Percentiles rank a stretch among this genome's conserved stretches.
Conservation (phyloP, 37 sponge, comb jelly and placozoan genomes). For the Hormiphora californensis region DNA sequence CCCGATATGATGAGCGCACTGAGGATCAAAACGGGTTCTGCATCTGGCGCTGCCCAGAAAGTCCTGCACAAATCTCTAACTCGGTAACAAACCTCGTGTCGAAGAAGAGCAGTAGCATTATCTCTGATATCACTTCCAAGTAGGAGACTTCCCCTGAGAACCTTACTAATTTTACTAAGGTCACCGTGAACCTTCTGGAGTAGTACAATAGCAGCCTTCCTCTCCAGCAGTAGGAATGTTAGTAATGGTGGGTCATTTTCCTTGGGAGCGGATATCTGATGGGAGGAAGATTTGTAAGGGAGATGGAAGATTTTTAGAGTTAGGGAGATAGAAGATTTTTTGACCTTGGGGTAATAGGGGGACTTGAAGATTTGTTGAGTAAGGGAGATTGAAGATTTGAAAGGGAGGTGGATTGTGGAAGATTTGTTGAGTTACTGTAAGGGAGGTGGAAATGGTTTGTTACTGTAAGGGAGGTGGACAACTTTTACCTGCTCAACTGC, state of each 20-base stretch:
- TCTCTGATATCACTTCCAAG: slow-evolving; percentile 67
- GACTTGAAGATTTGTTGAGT: too few relatives aligned
- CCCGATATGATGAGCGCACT: neutral
- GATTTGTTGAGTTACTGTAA: neutral
- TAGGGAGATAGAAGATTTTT: too few relatives aligned
- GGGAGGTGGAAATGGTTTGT: neutral
- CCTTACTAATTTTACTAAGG: slow-evolving; percentile 72
- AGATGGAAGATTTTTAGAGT: too few relatives aligned
- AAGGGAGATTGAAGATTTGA: too few relatives aligned
- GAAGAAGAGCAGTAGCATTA: slow-evolving; percentile 67
- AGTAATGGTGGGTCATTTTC: slow-evolving; percentile 19
- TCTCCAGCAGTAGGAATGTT: slow-evolving; percentile 23
- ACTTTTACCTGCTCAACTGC: neutral
- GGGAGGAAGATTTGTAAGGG: too few relatives aligned
- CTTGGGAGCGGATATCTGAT: neutral
- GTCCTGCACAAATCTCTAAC: neutral
- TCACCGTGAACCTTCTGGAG: slow-evolving; percentile 66
- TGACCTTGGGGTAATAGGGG: too few relatives aligned
- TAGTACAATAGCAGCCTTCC: neutral
- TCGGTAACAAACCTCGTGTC: slow-evolving; percentile 62
- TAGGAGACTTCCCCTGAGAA: slow-evolving; percentile 71
- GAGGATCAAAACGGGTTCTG: neutral
- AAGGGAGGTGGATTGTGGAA: neutral
- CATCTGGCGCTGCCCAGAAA: neutral
- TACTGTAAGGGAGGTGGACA: neutral